These are phyloP conservation scores for Oncopodura yosiiana DNA, from an alignment of 1,140 invertebrate genomes.

Conservation along the genomic window DNA sequence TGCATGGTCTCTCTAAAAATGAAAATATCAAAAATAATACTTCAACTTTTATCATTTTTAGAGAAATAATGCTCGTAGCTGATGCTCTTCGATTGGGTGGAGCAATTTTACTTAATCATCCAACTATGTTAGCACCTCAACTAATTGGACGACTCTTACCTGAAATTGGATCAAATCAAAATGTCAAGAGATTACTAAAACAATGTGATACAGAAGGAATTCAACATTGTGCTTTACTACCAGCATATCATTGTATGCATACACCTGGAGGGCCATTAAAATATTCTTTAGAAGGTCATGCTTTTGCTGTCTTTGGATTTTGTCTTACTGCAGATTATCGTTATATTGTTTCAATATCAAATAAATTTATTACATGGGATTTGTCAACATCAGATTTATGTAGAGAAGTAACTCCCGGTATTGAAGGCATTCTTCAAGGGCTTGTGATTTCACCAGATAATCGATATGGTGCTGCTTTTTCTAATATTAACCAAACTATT, in stretches of 20 bases:
- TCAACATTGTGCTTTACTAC: slow-evolving; percentile 77
- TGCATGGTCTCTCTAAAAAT: no score
- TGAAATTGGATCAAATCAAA: slow-evolving; percentile 72
- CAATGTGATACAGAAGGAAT: slow-evolving; percentile 82
- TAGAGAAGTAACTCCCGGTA: slow-evolving; percentile 78
- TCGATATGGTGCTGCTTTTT: slow-evolving; percentile 88
- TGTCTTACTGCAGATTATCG: slow-evolving; percentile 81
- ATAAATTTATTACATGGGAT: slow-evolving; percentile 95
- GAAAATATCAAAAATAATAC: neutral
- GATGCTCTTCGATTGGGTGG: slow-evolving; percentile 87
- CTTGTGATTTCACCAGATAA: slow-evolving; percentile 89
- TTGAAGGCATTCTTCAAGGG: slow-evolving; percentile 92
- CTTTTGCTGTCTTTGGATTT: slow-evolving; percentile 94
- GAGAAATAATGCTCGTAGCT: slow-evolving; percentile 84
- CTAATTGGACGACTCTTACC: slow-evolving; percentile 84
- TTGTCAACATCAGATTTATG: slow-evolving; percentile 85
- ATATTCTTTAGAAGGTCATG: slow-evolving; percentile 91
- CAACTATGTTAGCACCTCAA: slow-evolving; percentile 92
- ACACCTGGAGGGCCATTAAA: slow-evolving; percentile 95
- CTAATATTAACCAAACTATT: slow-evolving; percentile 87
- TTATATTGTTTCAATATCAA: slow-evolving; percentile 92
- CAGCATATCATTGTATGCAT: slow-evolving; percentile 88
- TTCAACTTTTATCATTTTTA: slow-evolving; percentile 38
- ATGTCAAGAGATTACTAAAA: slow-evolving; percentile 72
- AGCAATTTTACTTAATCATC: slow-evolving; percentile 77